These are phyloP conservation scores for Minunthozetes semirufus DNA, from an alignment of 2,888 invertebrate genomes.

Conservation along the genomic window DNA sequence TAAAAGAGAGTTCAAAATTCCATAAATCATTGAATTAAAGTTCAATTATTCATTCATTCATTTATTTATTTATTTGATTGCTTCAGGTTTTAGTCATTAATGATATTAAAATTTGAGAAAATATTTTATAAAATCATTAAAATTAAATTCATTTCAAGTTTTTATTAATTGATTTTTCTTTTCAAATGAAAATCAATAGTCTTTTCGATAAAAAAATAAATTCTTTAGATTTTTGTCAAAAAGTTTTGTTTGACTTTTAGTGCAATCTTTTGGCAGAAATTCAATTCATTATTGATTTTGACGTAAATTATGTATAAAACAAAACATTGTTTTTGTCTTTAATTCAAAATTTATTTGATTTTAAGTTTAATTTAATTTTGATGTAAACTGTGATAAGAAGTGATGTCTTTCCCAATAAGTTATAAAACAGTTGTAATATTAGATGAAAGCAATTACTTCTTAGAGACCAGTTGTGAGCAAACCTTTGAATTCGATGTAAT, in stretches of 20 bases:
- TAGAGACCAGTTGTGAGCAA: slow-evolving; percentile 66
- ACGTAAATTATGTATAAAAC: background rate
- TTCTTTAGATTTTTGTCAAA: background rate
- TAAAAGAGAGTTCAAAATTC: too few relatives aligned
- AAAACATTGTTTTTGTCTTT: background rate
- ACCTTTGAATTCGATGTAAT: slow-evolving; percentile 72
- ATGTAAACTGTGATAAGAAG: background rate
- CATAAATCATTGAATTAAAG: too few relatives aligned
- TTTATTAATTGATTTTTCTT: too few relatives aligned
- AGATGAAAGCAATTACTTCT: slow-evolving; percentile 87
- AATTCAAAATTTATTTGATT: background rate
- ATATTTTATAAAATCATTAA: too few relatives aligned
- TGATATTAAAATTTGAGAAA: too few relatives aligned
- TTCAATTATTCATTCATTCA: too few relatives aligned
- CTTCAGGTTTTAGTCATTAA: too few relatives aligned
- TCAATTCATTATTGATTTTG: background rate
- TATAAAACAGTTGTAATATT: slow-evolving; percentile 94
- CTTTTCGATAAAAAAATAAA: too few relatives aligned
- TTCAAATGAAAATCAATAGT: too few relatives aligned
- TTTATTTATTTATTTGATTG: too few relatives aligned
- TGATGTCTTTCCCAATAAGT: slow-evolving; percentile 56
- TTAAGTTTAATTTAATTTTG: background rate
- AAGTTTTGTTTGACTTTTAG: background rate
- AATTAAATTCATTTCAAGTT: too few relatives aligned
- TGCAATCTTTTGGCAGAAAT: background rate